These are phyloP conservation scores for Falco biarmicus DNA, from an alignment of 2,797 vertebrate species.

Conservation along the genomic window DNA sequence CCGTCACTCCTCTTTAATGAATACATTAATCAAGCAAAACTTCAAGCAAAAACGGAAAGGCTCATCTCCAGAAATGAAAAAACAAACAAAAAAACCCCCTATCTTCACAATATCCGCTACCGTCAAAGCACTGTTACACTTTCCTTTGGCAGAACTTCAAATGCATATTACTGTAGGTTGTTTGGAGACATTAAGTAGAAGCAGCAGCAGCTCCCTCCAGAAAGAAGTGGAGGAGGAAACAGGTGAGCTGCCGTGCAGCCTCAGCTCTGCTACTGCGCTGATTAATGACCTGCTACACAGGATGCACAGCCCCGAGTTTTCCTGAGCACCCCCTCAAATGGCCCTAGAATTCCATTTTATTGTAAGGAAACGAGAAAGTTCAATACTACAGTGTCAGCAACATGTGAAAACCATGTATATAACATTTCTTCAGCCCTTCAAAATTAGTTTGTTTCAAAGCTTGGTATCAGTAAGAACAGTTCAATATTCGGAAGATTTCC, in stretches of 20 bases:
- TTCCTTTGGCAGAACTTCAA: slow-evolving; percentile 52
- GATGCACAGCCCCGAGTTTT: background rate
- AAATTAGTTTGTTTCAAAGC: background rate
- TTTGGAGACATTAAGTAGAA: background rate
- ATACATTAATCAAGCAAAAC: slow-evolving; percentile 81
- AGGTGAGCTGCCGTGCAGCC: background rate
- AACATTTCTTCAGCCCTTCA: background rate
- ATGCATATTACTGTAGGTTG: background rate
- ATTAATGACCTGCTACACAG: background rate
- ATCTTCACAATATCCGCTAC: slow-evolving; percentile 18
- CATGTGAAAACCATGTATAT: fast-evolving
- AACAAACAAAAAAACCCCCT: background rate
- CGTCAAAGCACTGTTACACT: background rate
- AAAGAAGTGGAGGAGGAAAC: background rate
- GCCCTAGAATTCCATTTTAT: background rate
- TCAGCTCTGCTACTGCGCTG: background rate
- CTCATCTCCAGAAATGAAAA: slow-evolving; percentile 61
- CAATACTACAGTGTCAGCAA: background rate
- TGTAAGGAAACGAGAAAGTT: background rate
- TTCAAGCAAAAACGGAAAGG: slow-evolving; percentile 71
- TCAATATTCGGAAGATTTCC: background rate
- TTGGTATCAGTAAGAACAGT: fast-evolving
- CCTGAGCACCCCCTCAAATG: background rate
- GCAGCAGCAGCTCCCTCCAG: background rate
- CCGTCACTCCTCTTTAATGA: slow-evolving; percentile 79